Conservation (phyloP, 2,113 vertebrate species). For the Atherinomorus stipes region DNA sequence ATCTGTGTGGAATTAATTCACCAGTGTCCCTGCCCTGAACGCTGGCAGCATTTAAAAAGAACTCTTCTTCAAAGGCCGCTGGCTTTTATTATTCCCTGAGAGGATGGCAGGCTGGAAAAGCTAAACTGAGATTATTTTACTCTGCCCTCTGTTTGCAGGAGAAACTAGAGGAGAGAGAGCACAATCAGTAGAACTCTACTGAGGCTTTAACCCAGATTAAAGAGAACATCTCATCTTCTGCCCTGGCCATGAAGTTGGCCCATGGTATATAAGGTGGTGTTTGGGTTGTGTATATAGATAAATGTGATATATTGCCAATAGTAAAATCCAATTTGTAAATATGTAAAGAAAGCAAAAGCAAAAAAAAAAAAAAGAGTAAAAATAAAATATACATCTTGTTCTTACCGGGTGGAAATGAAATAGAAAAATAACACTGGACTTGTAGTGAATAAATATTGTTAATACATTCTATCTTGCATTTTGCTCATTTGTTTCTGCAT, state of each 20-base stretch:
- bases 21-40: constrained; percentile 11
- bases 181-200: constrained; percentile 39
- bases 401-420: constrained; percentile 69
- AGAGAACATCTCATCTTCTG: constrained; percentile 35
- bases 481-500: constrained; percentile 7
- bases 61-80: constrained; percentile 27
- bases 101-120: constrained; percentile 14
- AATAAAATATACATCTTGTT: constrained; percentile 53
- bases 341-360: constrained; percentile 58
- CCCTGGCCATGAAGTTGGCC: constrained; percentile 14
- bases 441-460: constrained; percentile 80
- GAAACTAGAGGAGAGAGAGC: constrained; percentile 9
- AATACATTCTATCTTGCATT: constrained; percentile 69
- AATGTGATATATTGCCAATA: constrained; percentile 69
- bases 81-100: constrained; percentile 8
- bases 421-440: constrained; percentile 75
- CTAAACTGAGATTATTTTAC: constrained; percentile 46
- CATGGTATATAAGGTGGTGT: constrained; percentile 7
- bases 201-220: constrained; percentile 32
- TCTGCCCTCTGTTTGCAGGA: constrained; percentile 25
- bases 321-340: constrained; percentile 71
- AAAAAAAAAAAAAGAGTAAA: neutral
- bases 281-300: constrained; percentile 61
- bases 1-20: constrained; percentile 28
- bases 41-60: constrained; percentile 17